A percentile compares a stretch with the other conserved stretches of the same genome.
Evolutionary conservation across 2,888 invertebrate genomes (phyloP).

Genomic region (Volucella inflata): DNA sequence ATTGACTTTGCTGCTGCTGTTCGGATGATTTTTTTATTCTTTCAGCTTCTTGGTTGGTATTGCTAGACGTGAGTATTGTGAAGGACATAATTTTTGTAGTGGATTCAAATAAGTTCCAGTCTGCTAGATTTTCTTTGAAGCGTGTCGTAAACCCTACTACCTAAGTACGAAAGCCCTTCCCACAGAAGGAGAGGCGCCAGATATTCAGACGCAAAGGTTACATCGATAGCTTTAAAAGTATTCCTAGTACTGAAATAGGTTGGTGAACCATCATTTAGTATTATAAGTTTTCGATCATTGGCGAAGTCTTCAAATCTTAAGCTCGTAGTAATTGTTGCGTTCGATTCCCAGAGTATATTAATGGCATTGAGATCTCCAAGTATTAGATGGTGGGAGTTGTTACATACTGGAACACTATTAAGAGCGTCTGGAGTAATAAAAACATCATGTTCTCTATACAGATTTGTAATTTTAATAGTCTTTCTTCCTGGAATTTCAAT

Average conservation of each 20-base stretch:
- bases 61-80: too few relatives aligned
- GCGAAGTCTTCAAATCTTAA: background rate
- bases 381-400: constrained; percentile 17
- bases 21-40: constrained; percentile 30
- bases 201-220: background rate
- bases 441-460: constrained; percentile 29
- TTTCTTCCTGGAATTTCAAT: constrained; percentile 17
- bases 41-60: constrained; percentile 11
- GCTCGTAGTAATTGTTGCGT: background rate
- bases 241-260: too few relatives aligned
- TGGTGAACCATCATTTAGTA: constrained; percentile 8
- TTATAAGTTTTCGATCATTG: constrained; percentile 13
- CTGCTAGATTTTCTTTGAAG: constrained; percentile 17
- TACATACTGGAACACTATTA: background rate
- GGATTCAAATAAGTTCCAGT: constrained; percentile 7
- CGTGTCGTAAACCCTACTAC: background rate
- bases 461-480: constrained; percentile 1
- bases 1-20: constrained; percentile 20
- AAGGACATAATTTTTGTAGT: too few relatives aligned
- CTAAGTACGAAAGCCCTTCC: constrained; percentile 12
- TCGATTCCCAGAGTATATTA: constrained; percentile 6
- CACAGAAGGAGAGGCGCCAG: constrained; percentile 2
- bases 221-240: too few relatives aligned
- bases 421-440: background rate
- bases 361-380: constrained; percentile 10